A percentile compares a stretch with the other conserved stretches of the same genome.
Evolutionary conservation across 2,113 vertebrate species (phyloP).

Genomic region (Ahaetulla prasina): DNA sequence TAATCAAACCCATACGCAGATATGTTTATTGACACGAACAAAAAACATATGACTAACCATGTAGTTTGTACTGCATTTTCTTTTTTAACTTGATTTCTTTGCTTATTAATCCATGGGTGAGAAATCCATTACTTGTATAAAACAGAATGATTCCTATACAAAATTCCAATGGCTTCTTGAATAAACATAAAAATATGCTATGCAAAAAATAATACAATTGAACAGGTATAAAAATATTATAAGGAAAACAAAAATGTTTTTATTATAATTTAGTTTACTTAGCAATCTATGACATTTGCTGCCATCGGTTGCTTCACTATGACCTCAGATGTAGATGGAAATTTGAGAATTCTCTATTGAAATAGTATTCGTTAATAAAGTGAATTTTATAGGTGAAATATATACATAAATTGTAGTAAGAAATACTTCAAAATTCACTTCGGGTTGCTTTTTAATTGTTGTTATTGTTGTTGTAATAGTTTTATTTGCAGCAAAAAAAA

Average conservation of each 20-base stretch:
- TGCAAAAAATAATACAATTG: slow-evolving; percentile 72
- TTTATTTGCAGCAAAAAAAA: slow-evolving; percentile 94
- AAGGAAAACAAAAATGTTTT: slow-evolving; percentile 33
- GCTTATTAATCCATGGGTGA: slow-evolving; percentile 73
- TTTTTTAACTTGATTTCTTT: slow-evolving; percentile 61
- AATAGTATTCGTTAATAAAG: slow-evolving; percentile 86
- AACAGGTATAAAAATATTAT: slow-evolving; percentile 79
- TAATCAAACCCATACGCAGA: not conserved
- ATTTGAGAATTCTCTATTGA: slow-evolving; percentile 96
- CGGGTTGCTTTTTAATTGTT: slow-evolving; percentile 24
- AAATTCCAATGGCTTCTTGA: slow-evolving; percentile 67
- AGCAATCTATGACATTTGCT: slow-evolving; percentile 99
- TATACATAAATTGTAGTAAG: slow-evolving; percentile 98
- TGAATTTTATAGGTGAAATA: slow-evolving; percentile 99
- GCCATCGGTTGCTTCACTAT: slow-evolving; percentile 98
- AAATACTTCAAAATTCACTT: slow-evolving; percentile 98
- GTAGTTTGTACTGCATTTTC: not conserved
- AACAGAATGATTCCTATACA: slow-evolving; percentile 67
- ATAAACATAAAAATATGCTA: slow-evolving; percentile 73
- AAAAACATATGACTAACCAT: not conserved
- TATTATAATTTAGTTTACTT: slow-evolving; percentile 86
- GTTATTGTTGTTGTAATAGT: slow-evolving; percentile 51
- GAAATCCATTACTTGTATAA: slow-evolving; percentile 66
- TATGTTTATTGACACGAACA: not conserved
- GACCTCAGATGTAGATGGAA: slow-evolving; percentile 96